A percentile compares a stretch with the other conserved stretches of the same genome.
Evolutionary conservation across 2,113 vertebrate species (phyloP).

Genomic region (Hypomesus transpacificus): DNA sequence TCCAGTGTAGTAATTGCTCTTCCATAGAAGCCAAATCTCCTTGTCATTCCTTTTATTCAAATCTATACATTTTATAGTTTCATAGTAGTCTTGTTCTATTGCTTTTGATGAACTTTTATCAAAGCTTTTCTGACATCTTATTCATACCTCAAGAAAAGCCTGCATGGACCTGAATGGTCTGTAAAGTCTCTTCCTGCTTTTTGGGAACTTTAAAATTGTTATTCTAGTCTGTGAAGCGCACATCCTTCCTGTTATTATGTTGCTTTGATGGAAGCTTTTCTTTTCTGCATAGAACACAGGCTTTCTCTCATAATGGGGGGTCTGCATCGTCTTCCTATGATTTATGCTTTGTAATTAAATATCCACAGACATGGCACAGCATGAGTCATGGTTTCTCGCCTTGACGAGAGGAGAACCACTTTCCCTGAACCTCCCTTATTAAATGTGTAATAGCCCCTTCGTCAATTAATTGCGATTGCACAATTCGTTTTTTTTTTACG

Average conservation of each 20-base stretch:
- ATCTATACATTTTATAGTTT: neutral
- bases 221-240: constrained; percentile 19
- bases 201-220: constrained; percentile 33
- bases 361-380: constrained; percentile 16
- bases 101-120: constrained; percentile 3
- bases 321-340: constrained; percentile 36
- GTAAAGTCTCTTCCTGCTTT: constrained; percentile 25
- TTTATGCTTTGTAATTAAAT: constrained; percentile 62
- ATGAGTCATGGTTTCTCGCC: neutral
- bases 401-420: constrained; percentile 22
- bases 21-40: neutral
- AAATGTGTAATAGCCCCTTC: constrained; percentile 63
- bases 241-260: constrained; percentile 54
- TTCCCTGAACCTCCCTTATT: constrained; percentile 41
- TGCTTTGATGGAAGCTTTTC: constrained; percentile 38
- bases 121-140: neutral
- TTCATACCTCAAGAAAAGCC: constrained; percentile 1
- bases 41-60: neutral
- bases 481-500: constrained; percentile 51
- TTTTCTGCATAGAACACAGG: constrained; percentile 35
- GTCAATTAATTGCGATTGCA: constrained; percentile 52
- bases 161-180: constrained; percentile 2
- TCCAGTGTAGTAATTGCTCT: neutral
- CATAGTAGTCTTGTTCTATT: neutral
- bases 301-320: constrained; percentile 23